Conservation (phyloP, 2,113 vertebrate species). For the Lontra canadensis region DNA sequence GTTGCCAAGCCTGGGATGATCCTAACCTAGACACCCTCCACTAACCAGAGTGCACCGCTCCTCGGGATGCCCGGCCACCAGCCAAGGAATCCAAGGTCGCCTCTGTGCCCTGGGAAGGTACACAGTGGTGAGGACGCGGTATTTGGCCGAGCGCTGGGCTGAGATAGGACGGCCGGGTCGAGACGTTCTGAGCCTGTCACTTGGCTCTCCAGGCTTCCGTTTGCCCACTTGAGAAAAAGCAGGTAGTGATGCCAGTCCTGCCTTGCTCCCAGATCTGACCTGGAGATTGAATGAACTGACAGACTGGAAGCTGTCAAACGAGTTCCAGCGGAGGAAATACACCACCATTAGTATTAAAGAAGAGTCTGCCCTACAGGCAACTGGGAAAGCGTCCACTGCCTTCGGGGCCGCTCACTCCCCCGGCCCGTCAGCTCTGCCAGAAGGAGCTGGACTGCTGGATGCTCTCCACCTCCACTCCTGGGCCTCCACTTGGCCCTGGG, state of each 20-base stretch:
- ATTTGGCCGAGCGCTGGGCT: neutral
- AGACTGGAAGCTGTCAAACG: conserved; percentile 12
- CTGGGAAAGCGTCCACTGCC: neutral
- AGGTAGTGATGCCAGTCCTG: neutral
- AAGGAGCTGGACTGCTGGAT: neutral
- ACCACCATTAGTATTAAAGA: conserved; percentile 15
- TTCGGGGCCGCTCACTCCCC: neutral
- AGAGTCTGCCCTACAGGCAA: neutral
- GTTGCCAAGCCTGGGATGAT: neutral
- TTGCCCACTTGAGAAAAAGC: neutral
- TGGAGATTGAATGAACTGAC: neutral
- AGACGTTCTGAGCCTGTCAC: neutral
- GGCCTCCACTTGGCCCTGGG: neutral
- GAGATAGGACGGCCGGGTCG: neutral
- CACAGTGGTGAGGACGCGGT: neutral
- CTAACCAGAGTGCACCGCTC: neutral
- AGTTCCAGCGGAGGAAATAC: neutral
- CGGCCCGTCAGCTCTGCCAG: neutral
- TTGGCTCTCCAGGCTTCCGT: neutral
- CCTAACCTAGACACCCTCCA: neutral
- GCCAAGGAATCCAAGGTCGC: neutral
- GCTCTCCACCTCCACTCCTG: neutral
- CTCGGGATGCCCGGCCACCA: neutral
- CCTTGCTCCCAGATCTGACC: neutral
- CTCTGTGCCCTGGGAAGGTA: neutral